These are phyloP conservation scores for Gryllus longicercus DNA, from an alignment of 2,888 invertebrate genomes.

Conservation along the genomic window DNA sequence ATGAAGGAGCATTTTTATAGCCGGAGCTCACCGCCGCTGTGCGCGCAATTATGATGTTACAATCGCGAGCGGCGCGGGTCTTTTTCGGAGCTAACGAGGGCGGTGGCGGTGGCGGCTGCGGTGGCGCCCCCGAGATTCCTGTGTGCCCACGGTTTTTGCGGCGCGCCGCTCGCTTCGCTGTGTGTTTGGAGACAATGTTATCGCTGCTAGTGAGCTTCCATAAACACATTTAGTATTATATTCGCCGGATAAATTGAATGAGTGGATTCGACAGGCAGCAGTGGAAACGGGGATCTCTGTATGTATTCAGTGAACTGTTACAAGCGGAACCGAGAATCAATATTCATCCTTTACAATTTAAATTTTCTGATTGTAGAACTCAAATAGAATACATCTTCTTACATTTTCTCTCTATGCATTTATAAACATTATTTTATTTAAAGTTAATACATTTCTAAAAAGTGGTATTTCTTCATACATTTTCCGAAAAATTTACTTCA, in stretches of 20 bases:
- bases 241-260: not conserved
- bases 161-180: not conserved
- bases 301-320: too few relatives aligned
- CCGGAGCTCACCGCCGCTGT: not conserved
- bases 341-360: too few relatives aligned
- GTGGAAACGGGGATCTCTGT: not conserved
- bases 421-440: too few relatives aligned
- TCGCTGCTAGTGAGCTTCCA: slow-evolving; percentile 8
- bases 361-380: too few relatives aligned
- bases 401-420: too few relatives aligned
- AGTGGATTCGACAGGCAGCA: not conserved
- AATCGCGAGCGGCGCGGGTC: not conserved
- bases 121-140: too few relatives aligned
- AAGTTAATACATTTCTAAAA: too few relatives aligned
- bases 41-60: slow-evolving; percentile 1
- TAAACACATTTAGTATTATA: slow-evolving; percentile 8
- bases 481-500: too few relatives aligned
- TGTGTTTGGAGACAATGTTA: not conserved
- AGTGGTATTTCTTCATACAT: too few relatives aligned
- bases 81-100: slow-evolving; percentile 8
- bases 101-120: not conserved
- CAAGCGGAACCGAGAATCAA: too few relatives aligned
- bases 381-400: too few relatives aligned
- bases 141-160: not conserved
- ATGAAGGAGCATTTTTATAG: slow-evolving; percentile 9